phyloP scores from a whole-genome alignment of 2,797 vertebrate species.

The Pelobates cultripes region DNA sequence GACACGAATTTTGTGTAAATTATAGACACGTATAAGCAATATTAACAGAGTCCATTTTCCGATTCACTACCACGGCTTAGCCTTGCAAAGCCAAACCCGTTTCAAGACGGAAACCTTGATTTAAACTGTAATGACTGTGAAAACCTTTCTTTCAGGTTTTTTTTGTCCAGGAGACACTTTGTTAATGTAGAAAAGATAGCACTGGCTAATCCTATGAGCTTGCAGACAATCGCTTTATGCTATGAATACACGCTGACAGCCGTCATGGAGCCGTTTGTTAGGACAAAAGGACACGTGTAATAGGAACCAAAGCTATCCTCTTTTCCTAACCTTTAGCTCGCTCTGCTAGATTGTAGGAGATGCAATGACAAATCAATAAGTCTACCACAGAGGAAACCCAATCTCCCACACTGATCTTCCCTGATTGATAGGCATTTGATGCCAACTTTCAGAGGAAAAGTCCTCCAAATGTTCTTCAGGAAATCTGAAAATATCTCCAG shows the following conservation, averaged over 20 bases:
- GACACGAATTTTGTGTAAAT: no score
- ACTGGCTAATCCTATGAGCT: no score
- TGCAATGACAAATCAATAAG: constrained; percentile 19
- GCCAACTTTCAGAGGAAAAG: not conserved
- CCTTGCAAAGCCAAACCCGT: no score
- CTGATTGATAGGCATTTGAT: not conserved
- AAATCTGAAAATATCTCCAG: not conserved
- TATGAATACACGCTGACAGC: not conserved
- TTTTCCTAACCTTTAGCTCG: constrained; percentile 24
- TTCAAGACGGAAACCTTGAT: not conserved
- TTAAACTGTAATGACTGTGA: not conserved
- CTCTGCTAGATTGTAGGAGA: not conserved
- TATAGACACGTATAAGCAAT: no score
- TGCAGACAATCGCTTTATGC: not conserved
- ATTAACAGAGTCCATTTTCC: no score
- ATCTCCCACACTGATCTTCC: constrained; percentile 1
- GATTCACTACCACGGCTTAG: no score
- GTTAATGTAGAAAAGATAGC: not conserved
- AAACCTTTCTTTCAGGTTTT: not conserved
- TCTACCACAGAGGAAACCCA: not conserved
- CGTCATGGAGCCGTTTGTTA: not conserved
- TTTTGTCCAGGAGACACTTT: not conserved
- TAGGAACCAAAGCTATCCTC: not conserved
- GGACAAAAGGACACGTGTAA: not conserved
- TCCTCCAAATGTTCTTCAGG: not conserved